Evolutionary conservation across 1,140 invertebrate species (phyloP).

Genomic region (Drosophila sturtevanti): DNA sequence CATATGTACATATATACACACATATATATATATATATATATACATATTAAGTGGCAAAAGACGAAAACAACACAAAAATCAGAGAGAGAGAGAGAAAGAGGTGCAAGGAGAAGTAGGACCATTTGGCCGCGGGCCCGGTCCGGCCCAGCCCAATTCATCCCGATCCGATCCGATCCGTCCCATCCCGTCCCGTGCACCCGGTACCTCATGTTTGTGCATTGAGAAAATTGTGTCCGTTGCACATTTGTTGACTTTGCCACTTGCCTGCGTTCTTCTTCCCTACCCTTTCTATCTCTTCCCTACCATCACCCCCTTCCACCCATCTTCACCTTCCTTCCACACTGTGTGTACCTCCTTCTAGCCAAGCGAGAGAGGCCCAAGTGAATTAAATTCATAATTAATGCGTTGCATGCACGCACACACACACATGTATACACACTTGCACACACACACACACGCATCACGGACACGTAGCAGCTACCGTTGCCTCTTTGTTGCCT

Average conservation of each 20-base stretch:
- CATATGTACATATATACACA: not conserved
- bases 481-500: slow-evolving; percentile 72
- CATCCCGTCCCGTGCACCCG: slow-evolving; percentile 10
- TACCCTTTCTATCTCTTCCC: not conserved
- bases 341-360: slow-evolving; percentile 21
- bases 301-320: not conserved
- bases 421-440: slow-evolving; percentile 36
- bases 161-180: slow-evolving; percentile 29
- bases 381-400: slow-evolving; percentile 81
- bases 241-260: slow-evolving; percentile 80
- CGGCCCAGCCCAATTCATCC: not conserved
- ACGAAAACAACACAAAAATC: slow-evolving; percentile 6
- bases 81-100: slow-evolving; percentile 18
- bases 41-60: slow-evolving; percentile 7
- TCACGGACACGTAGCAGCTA: slow-evolving; percentile 64
- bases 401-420: slow-evolving; percentile 80
- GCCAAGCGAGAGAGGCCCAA: slow-evolving; percentile 44
- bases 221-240: slow-evolving; percentile 77
- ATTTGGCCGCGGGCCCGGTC: slow-evolving; percentile 62
- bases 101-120: slow-evolving; percentile 15
- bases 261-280: slow-evolving; percentile 43
- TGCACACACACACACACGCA: slow-evolving; percentile 18
- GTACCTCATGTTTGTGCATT: slow-evolving; percentile 70
- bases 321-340: not conserved
- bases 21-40: slow-evolving; percentile 1